These are phyloP conservation scores for Pseudomugil tenellus DNA, from an alignment of 2,797 vertebrate genomes.

Conservation along the genomic window DNA sequence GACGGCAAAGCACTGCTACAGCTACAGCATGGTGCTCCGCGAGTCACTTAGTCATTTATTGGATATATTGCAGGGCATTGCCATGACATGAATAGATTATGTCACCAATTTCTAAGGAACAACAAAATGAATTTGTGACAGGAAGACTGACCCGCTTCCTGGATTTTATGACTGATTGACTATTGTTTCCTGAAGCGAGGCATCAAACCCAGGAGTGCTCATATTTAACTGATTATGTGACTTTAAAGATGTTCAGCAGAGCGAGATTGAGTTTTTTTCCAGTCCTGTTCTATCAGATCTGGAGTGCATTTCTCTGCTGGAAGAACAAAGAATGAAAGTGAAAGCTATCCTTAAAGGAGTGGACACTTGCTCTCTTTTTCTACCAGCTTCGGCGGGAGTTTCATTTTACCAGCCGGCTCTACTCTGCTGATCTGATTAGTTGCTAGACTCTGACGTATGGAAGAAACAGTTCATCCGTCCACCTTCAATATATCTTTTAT, in stretches of 20 bases:
- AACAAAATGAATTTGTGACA: slow-evolving; percentile 23
- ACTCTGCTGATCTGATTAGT: not conserved
- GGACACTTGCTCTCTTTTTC: not conserved
- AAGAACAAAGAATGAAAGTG: not conserved
- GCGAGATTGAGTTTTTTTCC: not conserved
- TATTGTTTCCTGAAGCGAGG: slow-evolving; percentile 18
- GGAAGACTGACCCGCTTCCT: slow-evolving; percentile 42
- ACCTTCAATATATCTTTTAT: not conserved
- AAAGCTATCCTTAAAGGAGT: not conserved
- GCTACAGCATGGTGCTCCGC: slow-evolving; percentile 16
- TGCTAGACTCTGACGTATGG: not conserved
- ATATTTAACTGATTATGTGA: not conserved
- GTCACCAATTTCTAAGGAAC: slow-evolving; percentile 22
- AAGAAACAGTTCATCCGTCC: not conserved
- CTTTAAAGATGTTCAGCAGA: not conserved
- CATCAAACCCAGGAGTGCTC: not conserved
- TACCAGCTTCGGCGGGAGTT: not conserved
- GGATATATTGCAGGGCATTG: not conserved
- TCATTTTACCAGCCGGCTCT: not conserved
- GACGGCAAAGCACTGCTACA: not conserved
- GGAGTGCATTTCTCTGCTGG: not conserved
- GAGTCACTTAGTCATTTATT: slow-evolving; percentile 13
- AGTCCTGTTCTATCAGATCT: not conserved
- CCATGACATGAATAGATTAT: slow-evolving; percentile 28
- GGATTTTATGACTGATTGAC: slow-evolving; percentile 10